phyloP scores from a whole-genome alignment of 2,797 vertebrate species.

The Phoeniculus purpureus region DNA sequence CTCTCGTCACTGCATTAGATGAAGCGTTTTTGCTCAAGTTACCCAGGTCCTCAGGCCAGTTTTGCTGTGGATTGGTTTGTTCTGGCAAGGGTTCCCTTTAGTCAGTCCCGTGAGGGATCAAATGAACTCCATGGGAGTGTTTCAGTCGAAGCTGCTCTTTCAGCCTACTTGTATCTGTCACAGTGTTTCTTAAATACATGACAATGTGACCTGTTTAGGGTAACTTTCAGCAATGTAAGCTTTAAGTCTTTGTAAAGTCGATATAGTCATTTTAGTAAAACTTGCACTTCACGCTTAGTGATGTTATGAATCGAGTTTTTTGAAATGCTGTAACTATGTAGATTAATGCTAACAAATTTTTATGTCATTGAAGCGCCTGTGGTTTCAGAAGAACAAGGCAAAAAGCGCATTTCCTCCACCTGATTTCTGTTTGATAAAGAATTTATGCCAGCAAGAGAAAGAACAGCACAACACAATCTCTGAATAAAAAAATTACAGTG shows the following conservation, averaged over 20 bases:
- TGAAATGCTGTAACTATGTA: not conserved
- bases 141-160: not conserved
- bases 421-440: not conserved
- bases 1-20: rapidly evolving
- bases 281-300: not conserved
- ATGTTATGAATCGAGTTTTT: not conserved
- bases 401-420: not conserved
- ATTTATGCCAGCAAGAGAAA: not conserved
- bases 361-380: not conserved
- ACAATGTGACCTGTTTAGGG: rapidly evolving
- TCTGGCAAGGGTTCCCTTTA: not conserved
- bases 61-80: not conserved
- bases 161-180: not conserved
- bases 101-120: not conserved
- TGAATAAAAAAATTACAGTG: not conserved
- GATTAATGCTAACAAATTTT: not conserved
- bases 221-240: too few relatives aligned
- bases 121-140: not conserved
- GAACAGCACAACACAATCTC: not conserved
- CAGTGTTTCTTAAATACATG: not conserved
- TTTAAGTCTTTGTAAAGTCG: not conserved
- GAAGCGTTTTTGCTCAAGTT: not conserved
- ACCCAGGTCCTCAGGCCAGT: rapidly evolving
- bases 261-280: rapidly evolving
- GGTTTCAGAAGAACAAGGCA: not conserved